Evolutionary conservation across 2,888 invertebrate genomes (phyloP).

Genomic region (Dorcus parallelipipedus): DNA sequence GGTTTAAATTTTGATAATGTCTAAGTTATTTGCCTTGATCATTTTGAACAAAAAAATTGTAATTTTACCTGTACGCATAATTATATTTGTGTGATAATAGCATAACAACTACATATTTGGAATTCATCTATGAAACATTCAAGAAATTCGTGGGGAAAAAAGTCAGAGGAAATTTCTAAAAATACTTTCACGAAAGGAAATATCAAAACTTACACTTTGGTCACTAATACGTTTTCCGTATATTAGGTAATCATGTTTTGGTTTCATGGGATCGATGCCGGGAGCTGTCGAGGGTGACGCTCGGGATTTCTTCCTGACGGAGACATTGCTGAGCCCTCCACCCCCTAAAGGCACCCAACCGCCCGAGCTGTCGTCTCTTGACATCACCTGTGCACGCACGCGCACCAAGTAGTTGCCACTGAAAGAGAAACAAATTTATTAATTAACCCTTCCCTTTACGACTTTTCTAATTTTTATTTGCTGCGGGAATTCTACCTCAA

Average conservation of each 20-base stretch:
- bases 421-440: conserved; percentile 42
- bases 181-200: neutral
- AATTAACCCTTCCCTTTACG: no score
- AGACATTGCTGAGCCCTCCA: conserved; percentile 91
- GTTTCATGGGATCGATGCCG: conserved; percentile 50
- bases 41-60: no score
- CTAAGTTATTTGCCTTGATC: no score
- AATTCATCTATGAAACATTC: no score
- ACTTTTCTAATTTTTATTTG: no score
- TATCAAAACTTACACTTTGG: conserved; percentile 68
- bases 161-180: conserved; percentile 24
- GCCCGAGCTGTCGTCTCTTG: conserved; percentile 93
- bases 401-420: conserved; percentile 91
- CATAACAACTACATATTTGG: no score
- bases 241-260: conserved; percentile 86
- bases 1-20: no score
- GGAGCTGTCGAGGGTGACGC: conserved; percentile 27
- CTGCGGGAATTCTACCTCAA: no score
- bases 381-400: conserved; percentile 99
- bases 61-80: no score
- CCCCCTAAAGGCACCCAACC: conserved; percentile 94
- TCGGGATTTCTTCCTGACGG: conserved; percentile 75
- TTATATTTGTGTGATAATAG: no score
- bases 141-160: no score
- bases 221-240: conserved; percentile 90